Evolutionary conservation across 2,113 vertebrate species (phyloP), one percentile per base, ranked within the genome.

Genomic region (Hiodon alosoides): DNA sequence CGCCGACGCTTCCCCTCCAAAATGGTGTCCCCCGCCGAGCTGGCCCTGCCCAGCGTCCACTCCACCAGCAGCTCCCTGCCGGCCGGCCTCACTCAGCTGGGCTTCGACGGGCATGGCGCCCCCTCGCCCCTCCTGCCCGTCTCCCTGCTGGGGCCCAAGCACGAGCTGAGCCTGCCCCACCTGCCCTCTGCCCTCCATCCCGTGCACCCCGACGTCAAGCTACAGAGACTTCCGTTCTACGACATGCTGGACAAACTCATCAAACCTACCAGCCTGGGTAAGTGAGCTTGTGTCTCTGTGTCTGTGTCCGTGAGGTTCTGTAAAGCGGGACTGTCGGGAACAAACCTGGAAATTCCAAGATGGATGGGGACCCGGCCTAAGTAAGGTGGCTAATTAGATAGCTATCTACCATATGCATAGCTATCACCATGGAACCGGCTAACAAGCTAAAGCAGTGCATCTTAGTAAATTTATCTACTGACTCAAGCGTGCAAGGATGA

Each of bases 211-310:
- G 97, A 99, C 81, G 96, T 99, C 82, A 98, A 98, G 79, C 95
- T 99, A 72, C 96, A 98, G 89, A 93, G 96, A 87, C 89, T 99
- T 62, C 95, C 97, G 66, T 99, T 99, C 85, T 99, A 99, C 17
- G 97, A 99, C 89, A 84, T 99, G 90, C 83, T 99, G 90, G 97
- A 98, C 16, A 96, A 99, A 85, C 94, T 99, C 83, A 98, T 99
- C 87, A 99, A 99, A 79, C 97, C 97, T 0, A 98, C 97, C 82
- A 99, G 96, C 90, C 90, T 99, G 89, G 96, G 97, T 98, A 87
- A 95, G 93, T 69, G 65, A 31, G 31, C 31, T 31, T 71, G 10
- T 7, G 11, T 64, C 58, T 58, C 5, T 31, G 50, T 78, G 64
- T 72, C 59, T 8, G 46, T 14, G 31, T 31, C 31, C 31, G 31